These are phyloP conservation scores for Andrena minutula DNA, from an alignment of 2,888 invertebrate species.

Conservation along the genomic window DNA sequence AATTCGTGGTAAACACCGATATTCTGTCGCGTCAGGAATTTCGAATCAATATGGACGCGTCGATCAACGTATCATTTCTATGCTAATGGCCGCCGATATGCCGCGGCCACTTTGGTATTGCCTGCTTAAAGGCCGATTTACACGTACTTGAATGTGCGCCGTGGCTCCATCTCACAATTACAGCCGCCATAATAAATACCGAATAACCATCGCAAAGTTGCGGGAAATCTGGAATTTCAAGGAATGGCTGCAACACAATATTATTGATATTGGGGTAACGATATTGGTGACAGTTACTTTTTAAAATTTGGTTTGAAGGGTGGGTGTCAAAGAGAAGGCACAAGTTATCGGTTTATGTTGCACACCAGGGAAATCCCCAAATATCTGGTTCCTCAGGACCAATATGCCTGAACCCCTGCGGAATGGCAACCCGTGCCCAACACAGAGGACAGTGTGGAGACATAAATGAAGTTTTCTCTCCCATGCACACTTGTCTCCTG, in stretches of 20 bases:
- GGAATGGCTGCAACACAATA: background rate
- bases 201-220: conserved; percentile 36
- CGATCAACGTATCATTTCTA: conserved; percentile 58
- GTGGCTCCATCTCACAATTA: conserved; percentile 2
- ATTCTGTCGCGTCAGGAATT: conserved; percentile 52
- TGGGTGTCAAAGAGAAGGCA: too few relatives aligned
- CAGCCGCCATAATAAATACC: conserved; percentile 40
- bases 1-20: conserved; percentile 57
- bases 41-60: conserved; percentile 51
- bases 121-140: conserved; percentile 54
- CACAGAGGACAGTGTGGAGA: conserved; percentile 9
- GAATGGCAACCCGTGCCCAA: background rate
- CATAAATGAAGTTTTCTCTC: conserved; percentile 44
- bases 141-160: conserved; percentile 45
- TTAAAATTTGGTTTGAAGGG: background rate
- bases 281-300: background rate
- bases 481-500: conserved; percentile 55
- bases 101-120: conserved; percentile 24
- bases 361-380: background rate
- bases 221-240: background rate
- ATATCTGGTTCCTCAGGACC: background rate
- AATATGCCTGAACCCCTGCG: background rate
- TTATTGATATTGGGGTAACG: background rate
- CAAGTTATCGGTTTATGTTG: too few relatives aligned
- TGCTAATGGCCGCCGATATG: conserved; percentile 44